Conservation (phyloP, 2,888 invertebrate genomes). For the Oscheius onirici region DNA sequence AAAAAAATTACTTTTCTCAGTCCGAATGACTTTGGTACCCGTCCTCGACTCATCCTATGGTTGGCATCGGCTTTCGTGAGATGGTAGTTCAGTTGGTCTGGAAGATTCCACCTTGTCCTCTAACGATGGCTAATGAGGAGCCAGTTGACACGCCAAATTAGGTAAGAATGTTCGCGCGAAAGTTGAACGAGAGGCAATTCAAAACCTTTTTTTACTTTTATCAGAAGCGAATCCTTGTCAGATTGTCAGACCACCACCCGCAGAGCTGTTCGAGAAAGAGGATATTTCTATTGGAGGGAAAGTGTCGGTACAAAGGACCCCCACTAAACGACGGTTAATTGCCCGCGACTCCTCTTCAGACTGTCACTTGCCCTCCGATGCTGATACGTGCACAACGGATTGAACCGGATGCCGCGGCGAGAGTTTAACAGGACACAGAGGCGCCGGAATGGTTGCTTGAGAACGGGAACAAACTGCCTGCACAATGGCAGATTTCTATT, state of each 20-base stretch:
- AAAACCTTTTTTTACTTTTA: background rate
- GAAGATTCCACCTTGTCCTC: background rate
- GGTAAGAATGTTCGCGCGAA: background rate
- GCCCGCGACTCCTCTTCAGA: conserved; percentile 30
- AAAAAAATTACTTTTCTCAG: background rate
- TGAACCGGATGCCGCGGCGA: conserved; percentile 1
- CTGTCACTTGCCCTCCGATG: conserved; percentile 26
- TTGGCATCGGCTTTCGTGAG: conserved; percentile 17
- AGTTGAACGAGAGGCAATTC: no score
- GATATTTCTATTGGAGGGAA: background rate
- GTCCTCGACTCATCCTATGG: background rate
- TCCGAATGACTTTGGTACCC: background rate
- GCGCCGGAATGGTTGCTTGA: background rate
- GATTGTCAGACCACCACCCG: background rate
- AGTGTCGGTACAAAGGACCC: background rate
- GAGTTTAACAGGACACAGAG: conserved; percentile 4
- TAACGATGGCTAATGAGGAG: background rate
- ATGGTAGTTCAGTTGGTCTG: conserved; percentile 8
- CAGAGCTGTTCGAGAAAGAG: background rate
- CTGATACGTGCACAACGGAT: conserved; percentile 19
- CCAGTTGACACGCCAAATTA: conserved; percentile 13
- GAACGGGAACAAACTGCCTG: no score
- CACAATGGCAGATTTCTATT: no score
- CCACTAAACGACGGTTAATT: conserved; percentile 27
- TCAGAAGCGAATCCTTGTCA: background rate